Conservation (phyloP, 2,113 vertebrate species). For the Ifrita kowaldi region DNA sequence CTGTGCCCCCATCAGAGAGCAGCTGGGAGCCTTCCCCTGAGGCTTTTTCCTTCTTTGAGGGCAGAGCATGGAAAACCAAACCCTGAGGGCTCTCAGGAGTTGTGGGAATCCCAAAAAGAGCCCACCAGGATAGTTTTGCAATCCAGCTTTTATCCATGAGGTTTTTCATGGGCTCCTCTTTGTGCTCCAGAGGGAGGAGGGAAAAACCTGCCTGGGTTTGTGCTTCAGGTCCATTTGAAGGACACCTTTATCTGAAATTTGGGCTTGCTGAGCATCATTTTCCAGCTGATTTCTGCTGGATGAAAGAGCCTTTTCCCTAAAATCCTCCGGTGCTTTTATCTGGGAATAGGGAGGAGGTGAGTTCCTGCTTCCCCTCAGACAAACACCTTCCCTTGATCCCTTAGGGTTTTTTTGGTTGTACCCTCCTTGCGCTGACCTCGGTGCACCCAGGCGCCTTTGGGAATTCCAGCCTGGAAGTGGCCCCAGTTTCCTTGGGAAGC, state of each 20-base stretch:
- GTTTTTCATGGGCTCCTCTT: fast-evolving
- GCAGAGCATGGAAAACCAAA: neutral
- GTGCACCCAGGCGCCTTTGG: neutral
- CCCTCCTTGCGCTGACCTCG: fast-evolving
- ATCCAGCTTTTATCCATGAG: neutral
- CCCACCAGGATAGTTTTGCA: neutral
- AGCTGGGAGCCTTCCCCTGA: neutral
- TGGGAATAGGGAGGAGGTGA: neutral
- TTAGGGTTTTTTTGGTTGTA: neutral
- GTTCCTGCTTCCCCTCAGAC: neutral
- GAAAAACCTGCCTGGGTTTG: neutral
- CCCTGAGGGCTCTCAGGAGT: neutral
- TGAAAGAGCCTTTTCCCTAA: neutral
- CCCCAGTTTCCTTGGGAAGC: neutral
- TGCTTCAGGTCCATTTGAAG: neutral
- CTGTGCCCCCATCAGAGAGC: neutral
- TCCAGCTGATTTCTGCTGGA: neutral
- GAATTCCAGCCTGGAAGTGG: neutral
- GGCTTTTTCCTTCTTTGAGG: neutral
- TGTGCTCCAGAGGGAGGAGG: neutral
- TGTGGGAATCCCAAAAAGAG: neutral
- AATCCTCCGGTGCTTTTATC: neutral
- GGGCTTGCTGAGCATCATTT: neutral
- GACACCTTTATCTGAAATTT: neutral
- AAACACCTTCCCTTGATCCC: neutral